A percentile compares a stretch with the other conserved stretches of the same genome.
phyloP scores from a whole-genome alignment of 1,140 invertebrate genomes.

The Brachionus rubens region DNA sequence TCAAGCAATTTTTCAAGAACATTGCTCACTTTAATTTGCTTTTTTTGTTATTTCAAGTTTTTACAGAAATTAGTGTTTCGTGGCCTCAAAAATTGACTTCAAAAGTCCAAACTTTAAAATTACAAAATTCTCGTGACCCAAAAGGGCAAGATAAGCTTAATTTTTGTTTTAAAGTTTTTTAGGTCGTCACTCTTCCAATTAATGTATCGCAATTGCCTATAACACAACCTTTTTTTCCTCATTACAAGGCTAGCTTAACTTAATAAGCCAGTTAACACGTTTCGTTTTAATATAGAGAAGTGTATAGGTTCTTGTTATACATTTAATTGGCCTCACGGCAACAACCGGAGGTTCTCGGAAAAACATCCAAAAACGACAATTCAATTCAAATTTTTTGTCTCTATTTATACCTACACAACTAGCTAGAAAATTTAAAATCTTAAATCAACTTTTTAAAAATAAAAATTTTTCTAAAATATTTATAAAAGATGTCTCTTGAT shows the following conservation, averaged over 20 bases:
- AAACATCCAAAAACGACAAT: neutral
- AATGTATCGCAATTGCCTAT: neutral
- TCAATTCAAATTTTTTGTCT: neutral
- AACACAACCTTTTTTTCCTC: constrained; percentile 33
- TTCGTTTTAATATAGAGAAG: neutral
- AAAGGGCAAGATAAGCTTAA: neutral
- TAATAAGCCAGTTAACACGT: constrained; percentile 5
- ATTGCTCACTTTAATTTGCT: neutral
- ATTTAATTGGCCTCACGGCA: neutral
- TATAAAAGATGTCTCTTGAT: no score
- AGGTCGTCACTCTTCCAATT: constrained; percentile 5
- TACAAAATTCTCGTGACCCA: no score
- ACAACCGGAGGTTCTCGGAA: neutral
- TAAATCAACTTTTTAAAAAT: neutral
- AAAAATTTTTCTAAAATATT: neutral
- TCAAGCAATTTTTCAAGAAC: constrained; percentile 10
- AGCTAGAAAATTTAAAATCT: no score
- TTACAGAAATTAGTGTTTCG: neutral
- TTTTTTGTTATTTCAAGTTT: neutral
- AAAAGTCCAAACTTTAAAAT: no score
- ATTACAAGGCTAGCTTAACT: constrained; percentile 31
- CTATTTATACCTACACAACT: no score
- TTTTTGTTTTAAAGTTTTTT: neutral
- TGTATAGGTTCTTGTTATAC: neutral
- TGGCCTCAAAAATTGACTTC: no score